Evolutionary conservation across 2,797 vertebrate genomes (phyloP), one percentile per base, ranked within the genome.

Genomic region (Rhyacichthys aspro): DNA sequence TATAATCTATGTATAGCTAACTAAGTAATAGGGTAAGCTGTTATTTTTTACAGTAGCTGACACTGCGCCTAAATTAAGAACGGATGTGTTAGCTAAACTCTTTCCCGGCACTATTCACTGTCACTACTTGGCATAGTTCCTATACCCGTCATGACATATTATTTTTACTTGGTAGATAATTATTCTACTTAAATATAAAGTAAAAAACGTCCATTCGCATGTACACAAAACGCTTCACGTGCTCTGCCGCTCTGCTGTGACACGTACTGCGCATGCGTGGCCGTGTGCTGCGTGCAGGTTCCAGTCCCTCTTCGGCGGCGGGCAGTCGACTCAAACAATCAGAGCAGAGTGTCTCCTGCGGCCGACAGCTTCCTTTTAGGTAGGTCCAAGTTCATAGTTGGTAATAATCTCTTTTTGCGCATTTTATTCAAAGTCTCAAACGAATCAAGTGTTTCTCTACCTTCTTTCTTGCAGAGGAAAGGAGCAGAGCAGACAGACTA

Each of bases 31-130:
- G 34, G 16, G 23, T 28, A 28, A 28, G 23, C 4, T 28, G 49
- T 37, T 37, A 18, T 52, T 37, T 37, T 37, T 17, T 17, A 6
- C 7, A 15, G 1, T 16, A 32, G 47, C 32, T 34, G 47, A 34
- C 47, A 36, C 36, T 36, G 33, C 47, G 10, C 15, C 48, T 17
- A 36, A 18, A 50, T 17, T 36, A 36, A 50, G 48, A 50, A 17
- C 33, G 7, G 48, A 37, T 50, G 48, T 17, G n/a, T 50, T 0
- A 23, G 23, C 45, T 49, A 32, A 49, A n/a, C n/a, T 28, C 5
- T 3, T 7, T 33, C 8, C 47, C 28, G 8, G 14, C 2, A 33
- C 9, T 4, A 6, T 32, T 1, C 2, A 28, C 46, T 16, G 28
- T 23, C 5, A 5, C 47, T 47, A 23, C 47, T 9, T 2, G 47